These are phyloP conservation scores for Caenorhabditis afra DNA, from an alignment of 2,888 invertebrate genomes.

Conservation along the genomic window DNA sequence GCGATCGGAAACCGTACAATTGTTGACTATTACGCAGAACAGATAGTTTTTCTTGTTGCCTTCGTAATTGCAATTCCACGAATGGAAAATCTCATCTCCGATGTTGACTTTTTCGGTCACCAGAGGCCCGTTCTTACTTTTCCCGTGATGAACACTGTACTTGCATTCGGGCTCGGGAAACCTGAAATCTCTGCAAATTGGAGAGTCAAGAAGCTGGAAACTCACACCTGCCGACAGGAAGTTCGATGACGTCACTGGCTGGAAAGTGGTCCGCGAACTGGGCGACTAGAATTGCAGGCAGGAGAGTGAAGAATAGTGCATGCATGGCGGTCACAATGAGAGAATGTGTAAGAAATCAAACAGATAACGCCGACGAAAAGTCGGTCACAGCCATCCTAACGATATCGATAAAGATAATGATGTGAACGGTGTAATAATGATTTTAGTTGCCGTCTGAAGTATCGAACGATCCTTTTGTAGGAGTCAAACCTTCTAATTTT, in stretches of 20 bases:
- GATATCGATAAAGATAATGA: slow-evolving; percentile 21
- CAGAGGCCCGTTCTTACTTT: slow-evolving; percentile 27
- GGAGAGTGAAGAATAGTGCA: background rate
- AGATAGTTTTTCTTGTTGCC: slow-evolving; percentile 61
- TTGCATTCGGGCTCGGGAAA: slow-evolving; percentile 76
- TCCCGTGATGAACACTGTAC: slow-evolving; percentile 72
- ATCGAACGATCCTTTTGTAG: no score
- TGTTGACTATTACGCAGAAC: slow-evolving; percentile 79
- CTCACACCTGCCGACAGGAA: slow-evolving; percentile 74
- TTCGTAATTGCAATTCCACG: slow-evolving; percentile 75
- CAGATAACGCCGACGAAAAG: slow-evolving; percentile 13
- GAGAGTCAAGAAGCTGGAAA: background rate
- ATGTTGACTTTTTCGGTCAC: slow-evolving; percentile 59
- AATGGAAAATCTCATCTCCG: slow-evolving; percentile 65
- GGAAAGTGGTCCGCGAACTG: slow-evolving; percentile 53
- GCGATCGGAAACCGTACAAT: slow-evolving; percentile 75
- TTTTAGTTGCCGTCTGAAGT: background rate
- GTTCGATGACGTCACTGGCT: slow-evolving; percentile 70
- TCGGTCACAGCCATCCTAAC: slow-evolving; percentile 36
- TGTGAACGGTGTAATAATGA: slow-evolving; percentile 37
- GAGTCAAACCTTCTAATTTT: no score
- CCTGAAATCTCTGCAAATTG: slow-evolving; percentile 33
- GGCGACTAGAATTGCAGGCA: background rate
- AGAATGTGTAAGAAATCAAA: slow-evolving; percentile 1
- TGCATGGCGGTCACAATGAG: background rate